phyloP scores from a whole-genome alignment of 2,797 vertebrate genomes.

The Scolopax rusticola region DNA sequence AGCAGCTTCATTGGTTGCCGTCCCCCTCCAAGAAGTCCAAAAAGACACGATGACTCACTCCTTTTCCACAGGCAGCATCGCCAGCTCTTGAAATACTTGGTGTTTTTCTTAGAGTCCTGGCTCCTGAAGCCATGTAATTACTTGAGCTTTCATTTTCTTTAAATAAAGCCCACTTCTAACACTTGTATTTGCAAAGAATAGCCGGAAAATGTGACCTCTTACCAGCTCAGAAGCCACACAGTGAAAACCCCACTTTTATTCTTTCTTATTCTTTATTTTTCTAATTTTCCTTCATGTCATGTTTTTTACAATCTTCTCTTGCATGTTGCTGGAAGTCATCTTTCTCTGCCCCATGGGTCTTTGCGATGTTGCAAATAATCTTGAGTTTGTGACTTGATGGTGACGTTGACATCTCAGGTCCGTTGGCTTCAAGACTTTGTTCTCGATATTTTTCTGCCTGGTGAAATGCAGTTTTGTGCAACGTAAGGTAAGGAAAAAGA shows the following conservation, averaged over 20 bases:
- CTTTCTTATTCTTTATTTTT: background rate
- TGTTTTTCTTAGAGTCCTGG: conserved; percentile 62
- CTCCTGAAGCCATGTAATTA: conserved; percentile 57
- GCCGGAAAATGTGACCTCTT: background rate
- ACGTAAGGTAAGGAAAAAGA: background rate
- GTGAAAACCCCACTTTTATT: background rate
- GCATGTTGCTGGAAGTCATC: background rate
- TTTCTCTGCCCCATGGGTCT: background rate
- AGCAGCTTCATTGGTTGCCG: background rate
- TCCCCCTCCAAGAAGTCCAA: background rate
- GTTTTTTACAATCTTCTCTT: background rate
- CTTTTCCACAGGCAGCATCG: conserved; percentile 20
- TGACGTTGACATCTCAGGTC: background rate
- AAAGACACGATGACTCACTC: conserved; percentile 43
- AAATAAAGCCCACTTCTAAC: conserved; percentile 51
- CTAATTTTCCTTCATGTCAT: background rate
- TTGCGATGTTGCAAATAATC: background rate
- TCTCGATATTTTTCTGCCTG: background rate
- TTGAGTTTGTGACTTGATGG: background rate
- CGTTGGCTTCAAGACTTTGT: background rate
- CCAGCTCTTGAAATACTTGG: conserved; percentile 20
- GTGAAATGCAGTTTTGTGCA: background rate
- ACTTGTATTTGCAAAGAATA: background rate
- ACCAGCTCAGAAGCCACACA: background rate
- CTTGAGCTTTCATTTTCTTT: conserved; percentile 57